A percentile compares a stretch with the other conserved stretches of the same genome.
Conservation (phyloP, 1,140 invertebrate genomes). For the Hypothenemus hampei region DNA sequence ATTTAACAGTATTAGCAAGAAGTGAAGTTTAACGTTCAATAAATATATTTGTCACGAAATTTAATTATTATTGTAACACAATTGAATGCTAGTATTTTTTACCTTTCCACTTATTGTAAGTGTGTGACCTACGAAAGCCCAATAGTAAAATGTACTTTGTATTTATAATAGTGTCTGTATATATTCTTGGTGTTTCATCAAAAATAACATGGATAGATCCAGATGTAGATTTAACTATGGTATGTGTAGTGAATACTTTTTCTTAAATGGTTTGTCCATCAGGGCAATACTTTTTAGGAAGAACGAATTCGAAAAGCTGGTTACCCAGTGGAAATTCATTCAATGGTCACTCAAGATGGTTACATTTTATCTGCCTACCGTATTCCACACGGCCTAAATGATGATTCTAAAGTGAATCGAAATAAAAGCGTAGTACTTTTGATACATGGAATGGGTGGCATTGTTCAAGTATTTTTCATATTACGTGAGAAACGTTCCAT, state of each 20-base stretch:
- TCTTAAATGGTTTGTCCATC: neutral
- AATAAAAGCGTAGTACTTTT: conserved; percentile 14
- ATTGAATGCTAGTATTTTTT: no score
- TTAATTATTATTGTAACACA: no score
- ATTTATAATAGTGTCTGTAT: no score
- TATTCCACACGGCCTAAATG: neutral
- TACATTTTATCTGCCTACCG: conserved; percentile 7
- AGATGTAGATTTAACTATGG: neutral
- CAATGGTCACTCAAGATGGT: conserved; percentile 9
- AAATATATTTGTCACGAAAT: no score
- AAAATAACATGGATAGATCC: no score
- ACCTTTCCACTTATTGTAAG: no score
- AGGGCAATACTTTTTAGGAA: neutral
- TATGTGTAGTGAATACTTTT: neutral
- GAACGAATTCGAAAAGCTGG: conserved; percentile 15
- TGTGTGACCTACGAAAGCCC: no score
- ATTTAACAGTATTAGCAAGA: no score
- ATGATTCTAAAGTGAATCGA: neutral
- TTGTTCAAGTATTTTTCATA: conserved; percentile 1
- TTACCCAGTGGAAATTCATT: conserved; percentile 7
- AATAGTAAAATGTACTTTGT: no score
- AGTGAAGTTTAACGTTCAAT: no score
- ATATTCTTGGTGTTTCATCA: no score
- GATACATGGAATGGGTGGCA: conserved; percentile 17
- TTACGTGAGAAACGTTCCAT: conserved; percentile 2